Evolutionary conservation across 2,797 vertebrate genomes (phyloP).

Genomic region (Clarias platycephalus): DNA sequence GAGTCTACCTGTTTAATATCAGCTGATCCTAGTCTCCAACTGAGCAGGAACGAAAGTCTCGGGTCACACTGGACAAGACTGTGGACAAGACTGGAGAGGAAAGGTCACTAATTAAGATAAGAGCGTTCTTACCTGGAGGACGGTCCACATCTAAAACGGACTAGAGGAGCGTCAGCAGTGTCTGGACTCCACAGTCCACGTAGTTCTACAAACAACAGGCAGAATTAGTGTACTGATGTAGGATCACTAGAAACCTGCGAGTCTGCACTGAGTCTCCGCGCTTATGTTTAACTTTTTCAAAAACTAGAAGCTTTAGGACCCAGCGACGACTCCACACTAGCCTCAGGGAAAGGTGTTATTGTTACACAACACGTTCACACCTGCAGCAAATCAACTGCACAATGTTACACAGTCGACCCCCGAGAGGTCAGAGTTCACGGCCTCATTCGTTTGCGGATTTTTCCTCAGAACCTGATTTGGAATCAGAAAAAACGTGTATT

Average conservation of each 20-base stretch:
- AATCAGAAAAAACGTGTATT: no score
- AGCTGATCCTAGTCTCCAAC: background rate
- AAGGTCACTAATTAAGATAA: background rate
- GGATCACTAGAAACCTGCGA: background rate
- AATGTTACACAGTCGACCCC: background rate
- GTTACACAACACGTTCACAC: background rate
- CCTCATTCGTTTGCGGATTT: no score
- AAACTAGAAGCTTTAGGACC: background rate
- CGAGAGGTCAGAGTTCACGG: no score
- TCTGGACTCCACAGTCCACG: slow-evolving; percentile 77
- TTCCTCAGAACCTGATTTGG: no score
- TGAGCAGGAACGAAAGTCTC: background rate
- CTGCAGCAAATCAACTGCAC: background rate
- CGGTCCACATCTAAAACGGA: slow-evolving; percentile 23
- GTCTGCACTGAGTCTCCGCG: slow-evolving; percentile 11
- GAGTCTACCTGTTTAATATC: background rate
- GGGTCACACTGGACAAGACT: background rate
- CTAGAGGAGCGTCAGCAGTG: slow-evolving; percentile 74
- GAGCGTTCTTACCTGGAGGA: slow-evolving; percentile 25
- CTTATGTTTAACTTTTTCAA: slow-evolving; percentile 57
- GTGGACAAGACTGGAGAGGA: background rate
- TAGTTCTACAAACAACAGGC: slow-evolving; percentile 64
- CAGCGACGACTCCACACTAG: background rate
- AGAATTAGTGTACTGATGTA: background rate
- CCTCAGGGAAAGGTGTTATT: background rate